A percentile compares a stretch with the other conserved stretches of the same genome.
Evolutionary conservation across 2,888 invertebrate species (phyloP).

Genomic region (Pegoplata infirma): DNA sequence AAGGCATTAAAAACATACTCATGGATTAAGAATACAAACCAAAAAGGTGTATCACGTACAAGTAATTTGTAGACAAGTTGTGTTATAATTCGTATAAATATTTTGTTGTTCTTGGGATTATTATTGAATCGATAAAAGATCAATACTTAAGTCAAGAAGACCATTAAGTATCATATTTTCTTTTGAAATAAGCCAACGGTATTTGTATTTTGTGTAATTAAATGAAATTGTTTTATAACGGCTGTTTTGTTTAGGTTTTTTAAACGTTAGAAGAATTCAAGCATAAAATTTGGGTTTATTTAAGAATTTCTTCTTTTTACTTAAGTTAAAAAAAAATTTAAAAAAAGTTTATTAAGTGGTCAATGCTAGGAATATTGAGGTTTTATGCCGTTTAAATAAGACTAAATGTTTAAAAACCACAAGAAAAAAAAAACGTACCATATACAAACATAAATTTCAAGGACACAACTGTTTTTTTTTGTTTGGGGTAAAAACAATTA

Average conservation of each 20-base stretch:
- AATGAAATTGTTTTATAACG: slow-evolving; percentile 39
- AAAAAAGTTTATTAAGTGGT: neutral
- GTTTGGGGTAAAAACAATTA: slow-evolving; percentile 46
- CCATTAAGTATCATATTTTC: neutral
- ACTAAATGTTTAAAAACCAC: neutral
- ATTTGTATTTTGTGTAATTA: slow-evolving; percentile 20
- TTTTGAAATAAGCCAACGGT: slow-evolving; percentile 6
- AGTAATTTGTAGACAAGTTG: slow-evolving; percentile 68
- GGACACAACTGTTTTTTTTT: neutral
- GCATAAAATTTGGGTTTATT: slow-evolving; percentile 46
- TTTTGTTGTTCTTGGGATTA: neutral
- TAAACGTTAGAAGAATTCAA: slow-evolving; percentile 14
- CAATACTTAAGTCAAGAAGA: neutral
- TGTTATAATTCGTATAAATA: slow-evolving; percentile 54
- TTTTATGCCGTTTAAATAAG: neutral
- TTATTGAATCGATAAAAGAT: neutral
- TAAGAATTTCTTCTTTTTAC: slow-evolving; percentile 10
- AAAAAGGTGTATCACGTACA: slow-evolving; percentile 71
- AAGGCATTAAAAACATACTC: slow-evolving; percentile 37
- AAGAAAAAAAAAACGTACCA: neutral
- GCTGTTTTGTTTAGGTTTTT: slow-evolving; percentile 2
- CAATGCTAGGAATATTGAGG: neutral
- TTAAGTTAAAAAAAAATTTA: neutral
- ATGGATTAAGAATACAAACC: slow-evolving; percentile 21
- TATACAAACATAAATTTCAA: too few relatives aligned